Evolutionary conservation across 2,888 invertebrate genomes (phyloP), one percentile per base, ranked within the genome.

Genomic region (Parnassius apollo): DNA sequence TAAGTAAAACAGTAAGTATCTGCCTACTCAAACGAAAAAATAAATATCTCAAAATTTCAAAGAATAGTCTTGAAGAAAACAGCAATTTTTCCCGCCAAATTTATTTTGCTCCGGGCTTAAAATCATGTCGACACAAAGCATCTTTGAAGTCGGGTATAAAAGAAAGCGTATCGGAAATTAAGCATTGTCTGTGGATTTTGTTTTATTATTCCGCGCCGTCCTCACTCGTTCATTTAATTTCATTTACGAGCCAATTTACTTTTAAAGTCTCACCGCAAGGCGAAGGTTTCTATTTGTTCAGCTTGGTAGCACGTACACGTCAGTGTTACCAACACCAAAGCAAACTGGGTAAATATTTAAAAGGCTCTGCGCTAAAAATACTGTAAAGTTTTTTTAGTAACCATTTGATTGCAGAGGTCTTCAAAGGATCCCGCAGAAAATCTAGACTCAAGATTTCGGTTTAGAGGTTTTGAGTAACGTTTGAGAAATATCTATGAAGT

Each of bases 101-200:
- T 44, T 44, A 44, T 44, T 44, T 44, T 44, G 44, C 44, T 11
- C 44, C 10, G 11, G 44, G 11, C 44, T 50, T 52, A 53, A 54
- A 49, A 22, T 55, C 12, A 55, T 1, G 42, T 57, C 56, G 49
- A 45, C 10, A 22, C 11, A 8, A 45, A 55, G 42, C 22, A 49
- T 55, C 59, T 63, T 59, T 59, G 59, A 63, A 22, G 59, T 58
- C 35, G 9, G 1, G 51, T 49, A 56, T 45, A 44, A 56, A 56
- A 48, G 57, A 52, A 51, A 50, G 13, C 44, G 52, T 18, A 46
- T n/a, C 57, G 54, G 59, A 63, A 63, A 59, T 59, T 59, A 62
- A 63, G 59, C 54, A 46, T 45, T 50, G 45, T 50, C 50, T 44
- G 59, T 44, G 13, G 48, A 54, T 48, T 54, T 59, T 48, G 46